Conservation (phyloP, 2,888 invertebrate species). For the Drosophila basisetae region DNA sequence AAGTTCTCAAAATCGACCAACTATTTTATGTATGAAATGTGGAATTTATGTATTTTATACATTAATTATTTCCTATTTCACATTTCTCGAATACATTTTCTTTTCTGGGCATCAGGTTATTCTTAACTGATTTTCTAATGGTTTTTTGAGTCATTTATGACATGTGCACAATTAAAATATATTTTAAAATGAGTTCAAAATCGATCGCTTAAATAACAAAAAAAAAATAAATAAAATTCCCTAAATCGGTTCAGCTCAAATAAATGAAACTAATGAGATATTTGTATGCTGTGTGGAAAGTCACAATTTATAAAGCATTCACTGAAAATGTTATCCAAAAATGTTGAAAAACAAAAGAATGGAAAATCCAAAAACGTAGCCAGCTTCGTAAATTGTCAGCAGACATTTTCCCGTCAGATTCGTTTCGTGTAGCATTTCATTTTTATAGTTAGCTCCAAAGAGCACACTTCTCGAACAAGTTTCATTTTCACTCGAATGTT, state of each 20-base stretch:
- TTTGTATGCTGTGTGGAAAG: not conserved
- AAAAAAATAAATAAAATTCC: not conserved
- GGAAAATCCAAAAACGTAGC: not conserved
- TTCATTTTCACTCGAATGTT: slow-evolving; percentile 15
- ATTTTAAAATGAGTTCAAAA: not conserved
- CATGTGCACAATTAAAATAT: not conserved
- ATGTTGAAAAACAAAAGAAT: not conserved
- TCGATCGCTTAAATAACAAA: not conserved
- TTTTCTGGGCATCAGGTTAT: not conserved
- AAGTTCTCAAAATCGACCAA: not conserved
- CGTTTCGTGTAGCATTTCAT: slow-evolving; percentile 8
- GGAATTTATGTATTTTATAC: not conserved
- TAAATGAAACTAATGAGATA: not conserved
- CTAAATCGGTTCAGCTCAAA: not conserved
- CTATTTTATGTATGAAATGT: not conserved
- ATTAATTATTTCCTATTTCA: not conserved
- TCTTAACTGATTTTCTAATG: not conserved
- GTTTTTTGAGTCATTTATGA: not conserved
- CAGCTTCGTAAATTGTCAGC: not conserved
- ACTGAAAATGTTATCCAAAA: not conserved
- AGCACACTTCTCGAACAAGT: slow-evolving; percentile 31
- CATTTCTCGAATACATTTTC: not conserved
- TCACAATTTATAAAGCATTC: not conserved
- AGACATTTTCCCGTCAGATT: not conserved
- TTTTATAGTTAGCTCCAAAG: slow-evolving; percentile 37